phyloP scores from a whole-genome alignment of 2,888 invertebrate genomes.

The Papilio demoleus region DNA sequence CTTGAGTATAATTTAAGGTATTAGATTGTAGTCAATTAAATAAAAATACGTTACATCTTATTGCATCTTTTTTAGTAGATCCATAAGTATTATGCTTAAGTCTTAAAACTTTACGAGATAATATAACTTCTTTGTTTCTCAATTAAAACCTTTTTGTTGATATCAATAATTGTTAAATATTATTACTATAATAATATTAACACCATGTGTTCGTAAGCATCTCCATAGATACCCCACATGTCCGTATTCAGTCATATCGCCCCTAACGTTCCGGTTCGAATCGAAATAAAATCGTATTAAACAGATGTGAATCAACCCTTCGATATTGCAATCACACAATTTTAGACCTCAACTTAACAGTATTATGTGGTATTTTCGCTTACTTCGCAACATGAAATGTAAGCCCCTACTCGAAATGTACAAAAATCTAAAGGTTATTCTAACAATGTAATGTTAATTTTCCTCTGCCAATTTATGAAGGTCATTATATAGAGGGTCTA shows the following conservation, averaged over 20 bases:
- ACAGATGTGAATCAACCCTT: conserved; percentile 43
- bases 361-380: conserved; percentile 5
- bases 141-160: not conserved
- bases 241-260: conserved; percentile 35
- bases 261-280: conserved; percentile 38
- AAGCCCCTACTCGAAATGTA: conserved; percentile 14
- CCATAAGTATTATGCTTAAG: no score
- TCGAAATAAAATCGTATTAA: conserved; percentile 35
- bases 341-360: not conserved
- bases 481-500: not conserved
- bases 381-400: not conserved
- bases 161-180: not conserved
- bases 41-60: no score
- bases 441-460: conserved; percentile 42
- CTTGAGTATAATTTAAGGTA: no score
- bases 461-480: conserved; percentile 28
- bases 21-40: no score
- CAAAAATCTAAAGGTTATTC: conserved; percentile 36
- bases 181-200: conserved; percentile 6
- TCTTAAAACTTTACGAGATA: no score
- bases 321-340: conserved; percentile 1
- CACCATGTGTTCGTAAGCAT: not conserved
- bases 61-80: no score
- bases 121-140: no score
- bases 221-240: conserved; percentile 27